A percentile compares a stretch with the other conserved stretches of the same genome.
phyloP scores from a whole-genome alignment of 2,888 invertebrate genomes.

The Pristionchus mayeri region DNA sequence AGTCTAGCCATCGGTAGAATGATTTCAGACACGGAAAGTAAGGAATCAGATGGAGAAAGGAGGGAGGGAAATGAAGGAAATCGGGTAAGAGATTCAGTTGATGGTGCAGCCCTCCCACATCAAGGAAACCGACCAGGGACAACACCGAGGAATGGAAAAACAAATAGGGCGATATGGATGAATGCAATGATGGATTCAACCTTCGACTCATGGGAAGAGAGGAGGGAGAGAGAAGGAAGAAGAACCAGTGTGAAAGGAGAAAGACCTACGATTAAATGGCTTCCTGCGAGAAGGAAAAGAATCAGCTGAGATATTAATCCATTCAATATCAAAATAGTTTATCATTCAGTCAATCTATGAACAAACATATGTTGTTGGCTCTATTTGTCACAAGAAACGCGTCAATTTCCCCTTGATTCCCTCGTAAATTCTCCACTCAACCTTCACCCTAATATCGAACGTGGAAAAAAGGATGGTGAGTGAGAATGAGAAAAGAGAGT shows the following conservation, averaged over 20 bases:
- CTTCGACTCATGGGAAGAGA: slow-evolving; percentile 7
- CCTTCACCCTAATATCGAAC: slow-evolving; percentile 8
- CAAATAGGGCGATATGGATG: slow-evolving; percentile 3
- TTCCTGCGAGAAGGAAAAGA: not conserved
- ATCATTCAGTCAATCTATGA: not conserved
- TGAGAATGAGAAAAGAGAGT: not conserved
- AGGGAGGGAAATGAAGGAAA: not conserved
- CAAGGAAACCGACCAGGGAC: slow-evolving; percentile 11
- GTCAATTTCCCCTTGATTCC: not conserved
- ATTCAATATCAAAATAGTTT: not conserved
- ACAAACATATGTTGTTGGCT: not conserved
- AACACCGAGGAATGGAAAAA: slow-evolving; percentile 19
- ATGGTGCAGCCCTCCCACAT: not conserved
- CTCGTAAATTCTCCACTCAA: slow-evolving; percentile 1
- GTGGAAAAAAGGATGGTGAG: not conserved
- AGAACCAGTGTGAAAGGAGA: not conserved
- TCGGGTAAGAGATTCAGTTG: slow-evolving; percentile 8
- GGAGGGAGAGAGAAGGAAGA: slow-evolving; percentile 3
- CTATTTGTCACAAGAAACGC: not conserved
- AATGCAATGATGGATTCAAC: slow-evolving; percentile 18
- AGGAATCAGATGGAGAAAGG: not conserved
- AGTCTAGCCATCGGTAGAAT: too few relatives aligned
- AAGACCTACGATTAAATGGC: not conserved
- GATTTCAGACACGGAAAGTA: not conserved
- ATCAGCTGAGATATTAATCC: not conserved